These are phyloP conservation scores for Uria lomvia DNA, from an alignment of 2,113 vertebrate genomes.

Conservation along the genomic window DNA sequence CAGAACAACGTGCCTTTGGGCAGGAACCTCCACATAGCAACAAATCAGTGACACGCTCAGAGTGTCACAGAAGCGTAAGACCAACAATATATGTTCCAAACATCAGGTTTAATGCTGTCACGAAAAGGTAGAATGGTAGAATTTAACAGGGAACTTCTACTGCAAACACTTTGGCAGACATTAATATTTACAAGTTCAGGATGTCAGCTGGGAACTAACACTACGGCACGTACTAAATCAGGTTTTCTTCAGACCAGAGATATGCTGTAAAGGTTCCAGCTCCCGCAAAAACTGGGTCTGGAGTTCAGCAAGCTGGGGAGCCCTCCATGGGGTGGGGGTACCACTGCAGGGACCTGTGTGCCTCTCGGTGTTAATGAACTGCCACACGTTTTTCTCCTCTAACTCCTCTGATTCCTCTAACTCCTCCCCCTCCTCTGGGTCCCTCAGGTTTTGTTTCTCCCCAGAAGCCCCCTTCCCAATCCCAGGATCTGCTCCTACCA, in stretches of 20 bases:
- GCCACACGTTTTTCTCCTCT: not conserved
- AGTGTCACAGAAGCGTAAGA: not conserved
- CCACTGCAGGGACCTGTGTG: not conserved
- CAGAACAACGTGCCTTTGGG: accelerated
- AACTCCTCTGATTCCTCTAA: too few relatives aligned
- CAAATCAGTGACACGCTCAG: accelerated
- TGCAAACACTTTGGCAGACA: not conserved
- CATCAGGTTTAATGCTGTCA: not conserved
- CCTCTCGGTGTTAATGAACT: too few relatives aligned
- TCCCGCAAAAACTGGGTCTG: not conserved
- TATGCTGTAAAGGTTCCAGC: not conserved
- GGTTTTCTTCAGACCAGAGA: not conserved
- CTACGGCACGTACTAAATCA: not conserved
- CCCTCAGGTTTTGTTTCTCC: too few relatives aligned
- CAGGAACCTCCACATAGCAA: not conserved
- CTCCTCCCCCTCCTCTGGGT: too few relatives aligned
- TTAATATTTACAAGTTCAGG: not conserved
- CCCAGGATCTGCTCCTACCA: too few relatives aligned
- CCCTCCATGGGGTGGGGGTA: not conserved
- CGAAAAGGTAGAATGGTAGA: not conserved
- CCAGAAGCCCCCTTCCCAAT: too few relatives aligned
- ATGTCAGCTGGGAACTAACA: not conserved
- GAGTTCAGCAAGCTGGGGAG: not conserved
- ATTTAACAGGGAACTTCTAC: not conserved
- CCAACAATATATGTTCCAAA: not conserved